Percentiles rank a stretch among this genome's conserved stretches.
Conservation (phyloP, 2,888 invertebrate genomes). For the Teleiodes luculella region DNA sequence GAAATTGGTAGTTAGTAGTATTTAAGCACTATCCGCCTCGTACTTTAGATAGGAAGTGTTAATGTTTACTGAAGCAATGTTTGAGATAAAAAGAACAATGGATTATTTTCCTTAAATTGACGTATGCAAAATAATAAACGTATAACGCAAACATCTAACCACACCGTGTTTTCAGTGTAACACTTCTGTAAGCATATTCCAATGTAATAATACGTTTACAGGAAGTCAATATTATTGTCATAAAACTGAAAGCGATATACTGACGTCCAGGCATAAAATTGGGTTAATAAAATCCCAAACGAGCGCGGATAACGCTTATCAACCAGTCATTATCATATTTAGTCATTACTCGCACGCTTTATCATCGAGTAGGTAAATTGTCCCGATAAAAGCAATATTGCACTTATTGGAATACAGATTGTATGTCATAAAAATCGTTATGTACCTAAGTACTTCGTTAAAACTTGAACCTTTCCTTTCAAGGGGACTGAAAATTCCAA, state of each 20-base stretch:
- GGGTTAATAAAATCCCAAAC: slow-evolving; percentile 9
- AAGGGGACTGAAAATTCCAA: too few species aligned
- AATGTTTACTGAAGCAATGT: too few species aligned
- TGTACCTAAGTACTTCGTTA: too few species aligned
- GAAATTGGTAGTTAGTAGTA: too few species aligned
- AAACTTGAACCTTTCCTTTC: too few species aligned
- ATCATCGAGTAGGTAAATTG: slow-evolving; percentile 34
- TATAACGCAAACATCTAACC: too few species aligned
- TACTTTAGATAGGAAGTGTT: too few species aligned
- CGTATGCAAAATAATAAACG: too few species aligned
- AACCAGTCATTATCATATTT: background rate
- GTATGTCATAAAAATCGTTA: background rate
- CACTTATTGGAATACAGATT: slow-evolving; percentile 8
- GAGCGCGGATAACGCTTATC: slow-evolving; percentile 34
- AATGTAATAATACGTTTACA: background rate
- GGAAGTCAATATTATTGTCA: background rate
- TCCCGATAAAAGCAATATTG: slow-evolving; percentile 33
- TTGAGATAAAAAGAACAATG: too few species aligned
- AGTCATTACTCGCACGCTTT: slow-evolving; percentile 21
- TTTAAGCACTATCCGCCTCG: too few species aligned
- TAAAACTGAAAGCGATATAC: background rate
- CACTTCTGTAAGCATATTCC: background rate
- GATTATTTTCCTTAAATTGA: too few species aligned
- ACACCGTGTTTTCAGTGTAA: background rate
- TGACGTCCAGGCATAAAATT: background rate